Base-by-base conservation (phyloP, 2,113 vertebrate genomes). In the Muscicapa adusta region DNA sequence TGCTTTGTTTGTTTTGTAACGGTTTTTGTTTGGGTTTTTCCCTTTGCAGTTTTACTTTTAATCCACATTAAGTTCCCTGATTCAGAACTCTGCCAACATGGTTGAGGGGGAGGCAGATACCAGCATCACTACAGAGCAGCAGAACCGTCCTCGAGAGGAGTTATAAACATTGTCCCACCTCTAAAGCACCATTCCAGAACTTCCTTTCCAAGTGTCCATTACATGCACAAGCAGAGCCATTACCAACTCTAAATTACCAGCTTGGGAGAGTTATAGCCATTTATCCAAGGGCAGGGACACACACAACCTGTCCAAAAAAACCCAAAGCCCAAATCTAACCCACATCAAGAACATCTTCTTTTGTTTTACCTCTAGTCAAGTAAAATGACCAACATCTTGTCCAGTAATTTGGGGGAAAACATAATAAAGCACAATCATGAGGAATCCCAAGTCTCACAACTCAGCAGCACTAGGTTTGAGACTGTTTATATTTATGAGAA, bases 231-330 rank as follows among this genome's bases (percentile, higher is more conserved):
- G 11, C 1, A 0, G n/a, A 76, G 54, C 42, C 57, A 62, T 26
- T 22, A 48, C 16, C 36, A 83, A 12, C 42, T 68, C 45, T 25
- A 42, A 63, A 6, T 23, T 38, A 60, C 14, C 43, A 8, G 8
- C 58, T n/a, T 48, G 40, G 26, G 33, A 63, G 28, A 87, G 31
- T 43, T 33, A 47, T 1, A 88, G 8, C 33, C 42, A 43, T 14
- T 42, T 7, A 74, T 38, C 31, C 36, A 90, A 34, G 1, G 0
- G 61, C 1, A 9, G 11, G 18, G 6, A 13, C 2, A 31, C 17
- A 66, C 11, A 36, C 4, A 47, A 8, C 8, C 51, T 36, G 5
- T 22, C 28, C 9, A 36, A 82, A 83, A 67, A 15, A 18, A 0
- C 8, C 14, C 33, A 6, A 25, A 60, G 7, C 12, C 3, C 36